Conservation (phyloP, 1,140 invertebrate genomes). For the Cherax quadricarinatus region DNA sequence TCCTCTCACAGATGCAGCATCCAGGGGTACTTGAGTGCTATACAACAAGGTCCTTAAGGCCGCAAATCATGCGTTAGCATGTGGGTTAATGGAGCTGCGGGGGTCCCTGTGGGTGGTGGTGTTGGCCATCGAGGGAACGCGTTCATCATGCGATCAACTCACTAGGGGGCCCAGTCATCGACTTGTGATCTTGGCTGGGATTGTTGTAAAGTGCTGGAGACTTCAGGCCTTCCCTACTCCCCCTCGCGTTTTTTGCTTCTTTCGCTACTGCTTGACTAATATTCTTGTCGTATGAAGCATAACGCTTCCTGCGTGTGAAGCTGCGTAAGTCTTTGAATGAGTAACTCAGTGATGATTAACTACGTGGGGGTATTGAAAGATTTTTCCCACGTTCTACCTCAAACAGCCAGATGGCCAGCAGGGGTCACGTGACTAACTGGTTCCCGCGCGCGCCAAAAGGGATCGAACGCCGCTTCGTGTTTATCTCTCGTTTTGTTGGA, state of each 20-base stretch:
- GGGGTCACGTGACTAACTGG: conserved; percentile 44
- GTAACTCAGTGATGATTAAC: background rate
- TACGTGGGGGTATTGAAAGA: background rate
- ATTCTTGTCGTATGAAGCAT: too few species aligned
- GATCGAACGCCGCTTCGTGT: conserved; percentile 42
- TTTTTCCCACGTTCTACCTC: conserved; percentile 43
- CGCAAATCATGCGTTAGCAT: background rate
- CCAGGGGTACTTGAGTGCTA: background rate
- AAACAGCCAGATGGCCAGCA: conserved; percentile 46
- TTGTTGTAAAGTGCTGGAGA: background rate
- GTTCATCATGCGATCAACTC: background rate
- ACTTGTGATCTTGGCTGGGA: background rate
- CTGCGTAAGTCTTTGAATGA: too few species aligned
- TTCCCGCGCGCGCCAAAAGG: conserved; percentile 42
- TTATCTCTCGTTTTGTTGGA: conserved; percentile 64
- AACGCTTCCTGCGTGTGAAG: too few species aligned
- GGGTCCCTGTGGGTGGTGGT: background rate
- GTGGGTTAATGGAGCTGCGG: background rate
- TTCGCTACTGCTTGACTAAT: too few species aligned
- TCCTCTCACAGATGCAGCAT: too few species aligned
- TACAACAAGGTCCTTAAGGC: background rate
- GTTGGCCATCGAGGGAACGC: background rate
- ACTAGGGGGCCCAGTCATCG: background rate
- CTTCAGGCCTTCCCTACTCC: too few species aligned
- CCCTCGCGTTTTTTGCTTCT: too few species aligned